Evolutionary conservation across 2,797 vertebrate species (phyloP).

Genomic region (Vultur gryphus): DNA sequence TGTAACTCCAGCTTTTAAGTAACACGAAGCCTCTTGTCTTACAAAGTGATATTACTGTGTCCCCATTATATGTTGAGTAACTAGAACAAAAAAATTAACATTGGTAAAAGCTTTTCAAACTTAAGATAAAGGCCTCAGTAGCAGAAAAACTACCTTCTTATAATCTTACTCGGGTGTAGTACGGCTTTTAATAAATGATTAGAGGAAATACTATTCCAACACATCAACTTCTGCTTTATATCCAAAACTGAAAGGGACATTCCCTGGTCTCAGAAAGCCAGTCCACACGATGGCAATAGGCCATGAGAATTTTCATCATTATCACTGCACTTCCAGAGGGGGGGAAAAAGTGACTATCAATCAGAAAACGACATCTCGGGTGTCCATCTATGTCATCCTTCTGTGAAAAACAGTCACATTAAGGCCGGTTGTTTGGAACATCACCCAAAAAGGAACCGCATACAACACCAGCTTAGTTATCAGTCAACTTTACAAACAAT

Average conservation of each 20-base stretch:
- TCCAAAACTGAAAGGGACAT: not conserved
- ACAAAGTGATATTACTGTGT: not conserved
- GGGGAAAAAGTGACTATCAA: not conserved
- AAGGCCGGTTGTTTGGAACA: not conserved
- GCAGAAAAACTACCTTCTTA: conserved; percentile 14
- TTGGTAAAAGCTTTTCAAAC: conserved; percentile 39
- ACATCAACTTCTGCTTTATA: not conserved
- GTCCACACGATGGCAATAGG: not conserved
- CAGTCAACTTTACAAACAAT: not conserved
- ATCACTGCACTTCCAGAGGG: not conserved
- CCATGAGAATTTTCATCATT: not conserved
- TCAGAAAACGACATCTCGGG: not conserved
- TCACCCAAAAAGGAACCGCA: not conserved
- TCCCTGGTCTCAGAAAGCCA: not conserved
- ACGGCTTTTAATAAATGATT: not conserved
- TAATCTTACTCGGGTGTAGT: not conserved
- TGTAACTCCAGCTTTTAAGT: conserved; percentile 6
- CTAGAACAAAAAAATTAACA: conserved; percentile 33
- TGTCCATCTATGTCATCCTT: not conserved
- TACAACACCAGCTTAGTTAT: not conserved
- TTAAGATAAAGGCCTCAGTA: not conserved
- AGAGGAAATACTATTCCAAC: not conserved
- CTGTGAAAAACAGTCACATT: not conserved
- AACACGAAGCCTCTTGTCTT: conserved; percentile 18
- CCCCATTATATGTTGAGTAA: conserved; percentile 21